Conservation (phyloP, 2,113 vertebrate genomes). For the Lutjanus erythropterus region DNA sequence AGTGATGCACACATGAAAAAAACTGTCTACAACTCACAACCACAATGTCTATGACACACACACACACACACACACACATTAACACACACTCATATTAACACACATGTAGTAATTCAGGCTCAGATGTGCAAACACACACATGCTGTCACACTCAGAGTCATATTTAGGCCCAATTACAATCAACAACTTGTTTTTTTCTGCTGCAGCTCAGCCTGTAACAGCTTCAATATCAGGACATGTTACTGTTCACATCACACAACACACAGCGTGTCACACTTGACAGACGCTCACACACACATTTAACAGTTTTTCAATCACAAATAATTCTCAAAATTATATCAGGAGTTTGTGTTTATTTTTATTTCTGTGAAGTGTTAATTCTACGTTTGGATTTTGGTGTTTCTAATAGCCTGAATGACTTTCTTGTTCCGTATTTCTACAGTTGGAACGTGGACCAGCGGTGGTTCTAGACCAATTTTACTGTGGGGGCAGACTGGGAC, state of each 20-base stretch:
- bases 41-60: background rate
- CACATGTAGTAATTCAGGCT: background rate
- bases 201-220: constrained; percentile 6
- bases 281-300: constrained; percentile 6
- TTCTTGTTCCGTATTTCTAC: background rate
- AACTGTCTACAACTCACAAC: constrained; percentile 5
- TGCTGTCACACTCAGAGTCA: background rate
- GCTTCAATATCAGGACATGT: background rate
- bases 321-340: background rate
- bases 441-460: no score
- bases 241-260: background rate
- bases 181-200: constrained; percentile 21
- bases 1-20: constrained; percentile 36
- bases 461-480: no score
- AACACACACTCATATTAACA: background rate
- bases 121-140: constrained; percentile 9
- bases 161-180: constrained; percentile 30
- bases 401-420: no score
- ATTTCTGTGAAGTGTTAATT: background rate
- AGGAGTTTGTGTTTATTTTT: background rate
- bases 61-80: constrained; percentile 6
- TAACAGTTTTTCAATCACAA: background rate
- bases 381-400: background rate
- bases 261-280: background rate
- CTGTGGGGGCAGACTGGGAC: no score